Percentiles rank a stretch among this genome's conserved stretches.
phyloP scores from a whole-genome alignment of 2,797 vertebrate species.

The Lepus oiostolus region DNA sequence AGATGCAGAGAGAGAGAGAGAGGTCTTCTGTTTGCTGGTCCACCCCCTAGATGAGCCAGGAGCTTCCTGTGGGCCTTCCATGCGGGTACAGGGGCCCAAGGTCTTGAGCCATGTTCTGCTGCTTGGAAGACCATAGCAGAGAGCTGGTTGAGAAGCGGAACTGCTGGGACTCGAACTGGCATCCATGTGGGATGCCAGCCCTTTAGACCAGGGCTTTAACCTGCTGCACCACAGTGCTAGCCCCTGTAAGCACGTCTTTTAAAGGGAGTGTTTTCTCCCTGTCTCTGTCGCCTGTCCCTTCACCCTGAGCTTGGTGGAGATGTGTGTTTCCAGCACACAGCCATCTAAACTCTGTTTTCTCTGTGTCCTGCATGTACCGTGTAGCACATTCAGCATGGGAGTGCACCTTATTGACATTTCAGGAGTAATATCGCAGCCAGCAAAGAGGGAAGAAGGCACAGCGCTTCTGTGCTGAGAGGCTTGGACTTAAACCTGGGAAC shows the following conservation, averaged over 20 bases:
- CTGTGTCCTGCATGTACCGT: neutral
- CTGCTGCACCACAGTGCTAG: too few species aligned
- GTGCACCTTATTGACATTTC: neutral
- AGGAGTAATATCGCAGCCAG: neutral
- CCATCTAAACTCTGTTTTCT: neutral
- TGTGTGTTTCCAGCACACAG: neutral
- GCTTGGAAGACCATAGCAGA: too few species aligned
- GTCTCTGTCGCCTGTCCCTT: neutral
- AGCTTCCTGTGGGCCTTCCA: too few species aligned
- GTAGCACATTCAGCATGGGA: neutral
- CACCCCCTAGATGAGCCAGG: too few species aligned
- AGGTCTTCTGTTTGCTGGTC: too few species aligned
- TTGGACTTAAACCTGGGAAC: slow-evolving; percentile 80
- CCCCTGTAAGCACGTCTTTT: neutral
- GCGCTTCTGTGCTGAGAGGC: slow-evolving; percentile 69
- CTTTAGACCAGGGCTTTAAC: too few species aligned
- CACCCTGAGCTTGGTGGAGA: neutral
- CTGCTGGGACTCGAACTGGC: too few species aligned
- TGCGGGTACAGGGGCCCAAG: too few species aligned
- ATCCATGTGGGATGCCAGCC: too few species aligned
- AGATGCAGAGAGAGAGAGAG: too few species aligned
- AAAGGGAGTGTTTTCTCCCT: neutral
- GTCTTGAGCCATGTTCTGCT: too few species aligned
- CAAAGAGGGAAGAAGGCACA: neutral
- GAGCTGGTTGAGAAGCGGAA: too few species aligned